Evolutionary conservation across 2,797 vertebrate species (phyloP).

Genomic region (Antrozous pallidus): DNA sequence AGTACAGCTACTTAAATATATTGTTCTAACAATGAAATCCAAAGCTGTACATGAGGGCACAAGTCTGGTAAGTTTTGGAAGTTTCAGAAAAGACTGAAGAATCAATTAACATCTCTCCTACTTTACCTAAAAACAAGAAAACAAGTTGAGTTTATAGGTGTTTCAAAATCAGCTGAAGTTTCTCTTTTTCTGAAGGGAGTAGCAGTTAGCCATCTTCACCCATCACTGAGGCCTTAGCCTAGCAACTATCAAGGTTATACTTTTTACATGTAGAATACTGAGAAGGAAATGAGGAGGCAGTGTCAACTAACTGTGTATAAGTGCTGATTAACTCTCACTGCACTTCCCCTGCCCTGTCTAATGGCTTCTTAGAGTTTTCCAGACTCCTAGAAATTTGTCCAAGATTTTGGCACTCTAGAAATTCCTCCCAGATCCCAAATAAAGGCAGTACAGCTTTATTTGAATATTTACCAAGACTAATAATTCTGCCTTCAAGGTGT

Average conservation of each 20-base stretch:
- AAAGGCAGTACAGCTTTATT: constrained; percentile 16
- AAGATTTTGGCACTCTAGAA: constrained; percentile 27
- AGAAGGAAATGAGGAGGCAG: neutral
- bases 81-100: constrained; percentile 35
- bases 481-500: neutral
- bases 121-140: constrained; percentile 46
- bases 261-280: neutral
- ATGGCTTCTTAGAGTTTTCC: constrained; percentile 36
- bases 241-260: neutral
- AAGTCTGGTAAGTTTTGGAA: constrained; percentile 25
- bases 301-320: neutral
- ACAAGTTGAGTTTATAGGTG: neutral
- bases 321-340: neutral
- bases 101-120: constrained; percentile 43
- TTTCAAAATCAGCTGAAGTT: constrained; percentile 37
- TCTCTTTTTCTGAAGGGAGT: constrained; percentile 16
- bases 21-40: constrained; percentile 28
- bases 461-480: constrained; percentile 41
- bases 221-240: neutral
- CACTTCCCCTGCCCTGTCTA: neutral
- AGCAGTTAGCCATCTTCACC: neutral
- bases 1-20: constrained; percentile 19
- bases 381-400: constrained; percentile 26
- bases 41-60: neutral
- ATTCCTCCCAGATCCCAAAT: neutral